phyloP scores from a whole-genome alignment of 1,140 invertebrate genomes.

The Ceratitis capitata region DNA sequence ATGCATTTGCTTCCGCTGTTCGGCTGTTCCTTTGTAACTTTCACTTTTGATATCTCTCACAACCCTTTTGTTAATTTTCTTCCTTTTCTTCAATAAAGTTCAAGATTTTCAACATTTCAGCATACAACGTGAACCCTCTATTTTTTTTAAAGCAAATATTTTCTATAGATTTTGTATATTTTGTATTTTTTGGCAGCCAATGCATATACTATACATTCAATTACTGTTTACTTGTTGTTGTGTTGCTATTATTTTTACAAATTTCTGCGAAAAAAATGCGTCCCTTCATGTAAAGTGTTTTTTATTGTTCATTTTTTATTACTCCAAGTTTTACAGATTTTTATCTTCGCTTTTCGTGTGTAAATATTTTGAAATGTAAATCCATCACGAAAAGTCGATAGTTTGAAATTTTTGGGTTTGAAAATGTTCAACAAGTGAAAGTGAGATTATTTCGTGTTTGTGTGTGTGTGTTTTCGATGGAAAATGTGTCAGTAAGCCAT shows the following conservation, averaged over 20 bases:
- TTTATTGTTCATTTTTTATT: neutral
- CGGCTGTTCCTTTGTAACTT: neutral
- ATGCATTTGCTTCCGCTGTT: neutral
- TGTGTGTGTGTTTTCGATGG: too few species aligned
- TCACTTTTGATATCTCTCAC: neutral
- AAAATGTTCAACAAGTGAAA: neutral
- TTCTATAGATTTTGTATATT: neutral
- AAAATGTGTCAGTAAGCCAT: too few species aligned
- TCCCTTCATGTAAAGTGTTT: neutral
- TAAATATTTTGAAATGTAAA: too few species aligned
- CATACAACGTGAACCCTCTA: too few species aligned
- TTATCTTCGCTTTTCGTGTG: too few species aligned
- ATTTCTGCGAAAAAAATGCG: neutral
- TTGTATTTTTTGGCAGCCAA: neutral
- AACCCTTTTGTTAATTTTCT: too few species aligned
- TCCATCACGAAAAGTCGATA: neutral
- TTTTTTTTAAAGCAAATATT: neutral
- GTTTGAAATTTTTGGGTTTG: neutral
- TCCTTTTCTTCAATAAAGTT: too few species aligned
- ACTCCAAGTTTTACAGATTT: neutral
- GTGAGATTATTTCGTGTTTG: too few species aligned
- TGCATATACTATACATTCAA: neutral
- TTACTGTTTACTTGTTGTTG: neutral
- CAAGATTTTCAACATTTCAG: too few species aligned
- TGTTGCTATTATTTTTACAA: neutral